Percentiles rank a stretch among this genome's conserved stretches.
phyloP scores from a whole-genome alignment of 2,888 invertebrate genomes.

The Notodonta ziczac region DNA sequence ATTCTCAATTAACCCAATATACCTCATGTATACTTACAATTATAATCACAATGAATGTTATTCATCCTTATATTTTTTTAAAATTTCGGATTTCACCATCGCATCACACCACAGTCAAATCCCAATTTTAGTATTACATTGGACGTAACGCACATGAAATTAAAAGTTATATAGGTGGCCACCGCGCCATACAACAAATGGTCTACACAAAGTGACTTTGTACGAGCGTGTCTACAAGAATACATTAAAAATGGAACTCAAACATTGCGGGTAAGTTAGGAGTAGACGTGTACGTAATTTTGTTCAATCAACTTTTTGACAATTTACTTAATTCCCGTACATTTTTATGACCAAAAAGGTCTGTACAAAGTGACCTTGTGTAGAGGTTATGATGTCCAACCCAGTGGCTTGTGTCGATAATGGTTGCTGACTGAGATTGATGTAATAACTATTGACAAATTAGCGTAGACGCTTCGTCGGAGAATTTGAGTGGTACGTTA shows the following conservation, averaged over 20 bases:
- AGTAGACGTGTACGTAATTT: too few relatives aligned
- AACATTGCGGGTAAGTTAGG: neutral
- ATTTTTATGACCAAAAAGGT: neutral
- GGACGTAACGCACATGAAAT: conserved; percentile 9
- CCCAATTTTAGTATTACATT: conserved; percentile 5
- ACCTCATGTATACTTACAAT: neutral
- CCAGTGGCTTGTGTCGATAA: conserved; percentile 47
- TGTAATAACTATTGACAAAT: conserved; percentile 47
- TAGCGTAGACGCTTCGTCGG: conserved; percentile 47
- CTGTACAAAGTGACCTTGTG: neutral
- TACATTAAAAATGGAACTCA: neutral
- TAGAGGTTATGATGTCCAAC: conserved; percentile 34
- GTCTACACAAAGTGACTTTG: neutral
- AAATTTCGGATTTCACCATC: neutral
- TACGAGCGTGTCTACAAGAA: neutral
- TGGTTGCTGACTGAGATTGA: conserved; percentile 55
- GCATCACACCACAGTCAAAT: neutral
- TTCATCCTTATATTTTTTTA: neutral
- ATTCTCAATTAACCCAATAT: too few relatives aligned
- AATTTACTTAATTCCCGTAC: neutral
- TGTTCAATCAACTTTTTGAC: too few relatives aligned
- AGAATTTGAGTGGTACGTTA: conserved; percentile 27
- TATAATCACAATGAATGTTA: conserved; percentile 2
- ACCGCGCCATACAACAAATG: neutral
- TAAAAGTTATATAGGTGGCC: conserved; percentile 1